Evolutionary conservation across 2,797 vertebrate genomes (phyloP), one percentile per base, ranked within the genome.

Genomic region (Muraenolepis orangiensis): DNA sequence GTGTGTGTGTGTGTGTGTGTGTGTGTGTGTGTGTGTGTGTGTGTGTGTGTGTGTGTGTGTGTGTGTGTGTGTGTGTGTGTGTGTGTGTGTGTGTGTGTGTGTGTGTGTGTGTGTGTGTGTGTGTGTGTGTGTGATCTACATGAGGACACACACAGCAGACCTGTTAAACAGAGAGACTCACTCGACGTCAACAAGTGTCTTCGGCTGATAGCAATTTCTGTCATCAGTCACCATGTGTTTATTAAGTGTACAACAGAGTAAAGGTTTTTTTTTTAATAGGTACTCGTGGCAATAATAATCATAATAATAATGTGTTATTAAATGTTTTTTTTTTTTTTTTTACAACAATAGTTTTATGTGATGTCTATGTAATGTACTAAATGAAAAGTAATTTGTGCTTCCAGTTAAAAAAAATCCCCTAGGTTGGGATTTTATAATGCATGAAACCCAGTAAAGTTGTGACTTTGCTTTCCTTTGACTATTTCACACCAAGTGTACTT

Each of bases 401-500:
- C 90, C 91, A 90, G 69, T 86, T 85, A 72, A 64, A 81, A 82
- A 30, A 31, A 87, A 84, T 84, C 86, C 71, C 84, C 78, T 86
- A 78, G 78, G 87, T 74, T 31, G 74, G 88, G 87, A 90, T 91
- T 85, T 69, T 83, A 84, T 83, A 84, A 87, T 91, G 92, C 92
- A 93, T 91, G 92, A 91, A 82, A 87, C 78, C 85, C 80, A 73
- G 81, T 89, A 51, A 87, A 82, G 75, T 66, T 73, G 78, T 87
- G 66, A 74, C 66, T 74, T 70, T 71, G 69, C 70, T 70, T 71
- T 71, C 71, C 70, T 40, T 80, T 75, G 34, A 78, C 77, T 76
- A 73, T 84, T 86, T 83, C 70, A 87, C 91, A 92, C 91, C 82
- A 92, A 93, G 91, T 93, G 91, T 91, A 90, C 90, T 92, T 93